Evolutionary conservation across 2,888 invertebrate species (phyloP).

Genomic region (Theodoxus fluviatilis): DNA sequence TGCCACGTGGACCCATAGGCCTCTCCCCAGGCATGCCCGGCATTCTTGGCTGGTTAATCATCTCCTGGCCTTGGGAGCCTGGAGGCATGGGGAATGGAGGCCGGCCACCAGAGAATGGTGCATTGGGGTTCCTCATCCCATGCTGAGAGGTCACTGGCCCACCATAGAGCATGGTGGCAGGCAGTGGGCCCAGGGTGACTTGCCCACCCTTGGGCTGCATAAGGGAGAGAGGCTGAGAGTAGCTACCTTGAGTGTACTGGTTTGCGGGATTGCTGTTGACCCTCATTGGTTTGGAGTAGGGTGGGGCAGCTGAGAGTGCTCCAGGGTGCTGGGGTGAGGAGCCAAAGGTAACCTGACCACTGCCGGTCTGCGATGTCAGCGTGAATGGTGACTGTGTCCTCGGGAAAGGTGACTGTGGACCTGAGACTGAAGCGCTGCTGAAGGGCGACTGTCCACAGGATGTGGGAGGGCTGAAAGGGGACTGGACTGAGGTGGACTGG

Average conservation of each 20-base stretch:
- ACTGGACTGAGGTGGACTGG: slow-evolving; percentile 40
- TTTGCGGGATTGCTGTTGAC: slow-evolving; percentile 47
- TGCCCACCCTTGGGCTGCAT: slow-evolving; percentile 38
- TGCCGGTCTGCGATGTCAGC: background rate
- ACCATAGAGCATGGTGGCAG: slow-evolving; percentile 42
- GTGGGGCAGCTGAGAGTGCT: too few relatives aligned
- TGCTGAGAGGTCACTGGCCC: slow-evolving; percentile 40
- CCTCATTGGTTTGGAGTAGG: too few relatives aligned
- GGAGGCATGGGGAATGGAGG: slow-evolving; percentile 39
- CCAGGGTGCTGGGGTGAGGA: too few relatives aligned
- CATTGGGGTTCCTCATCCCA: slow-evolving; percentile 35
- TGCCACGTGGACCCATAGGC: too few relatives aligned
- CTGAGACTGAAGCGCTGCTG: slow-evolving; percentile 36
- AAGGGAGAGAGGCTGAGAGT: slow-evolving; percentile 36
- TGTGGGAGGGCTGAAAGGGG: slow-evolving; percentile 48
- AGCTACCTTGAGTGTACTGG: slow-evolving; percentile 47
- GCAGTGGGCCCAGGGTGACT: slow-evolving; percentile 38
- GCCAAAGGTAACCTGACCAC: slow-evolving; percentile 10
- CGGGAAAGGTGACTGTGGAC: slow-evolving; percentile 49
- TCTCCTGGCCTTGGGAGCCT: too few relatives aligned
- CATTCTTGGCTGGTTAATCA: slow-evolving; percentile 10
- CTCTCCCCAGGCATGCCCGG: too few relatives aligned
- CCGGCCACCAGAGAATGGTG: slow-evolving; percentile 34
- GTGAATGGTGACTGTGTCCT: slow-evolving; percentile 31
- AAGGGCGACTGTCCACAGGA: slow-evolving; percentile 37